Evolutionary conservation across 1,140 invertebrate genomes (phyloP).

Genomic region (Drosophila seguyi): DNA sequence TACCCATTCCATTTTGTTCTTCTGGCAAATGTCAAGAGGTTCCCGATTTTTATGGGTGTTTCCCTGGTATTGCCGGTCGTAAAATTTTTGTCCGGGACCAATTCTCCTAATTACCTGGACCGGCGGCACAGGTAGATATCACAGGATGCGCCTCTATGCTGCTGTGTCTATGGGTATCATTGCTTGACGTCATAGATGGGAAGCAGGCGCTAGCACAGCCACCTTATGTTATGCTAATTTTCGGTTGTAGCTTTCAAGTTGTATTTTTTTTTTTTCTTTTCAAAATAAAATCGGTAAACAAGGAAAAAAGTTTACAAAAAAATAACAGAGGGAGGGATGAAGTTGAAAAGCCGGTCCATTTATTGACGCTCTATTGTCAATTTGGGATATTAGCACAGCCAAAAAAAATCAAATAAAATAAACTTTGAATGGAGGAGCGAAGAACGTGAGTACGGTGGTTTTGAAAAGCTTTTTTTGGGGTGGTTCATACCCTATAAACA

Average conservation of each 20-base stretch:
- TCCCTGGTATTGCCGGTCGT: conserved; percentile 42
- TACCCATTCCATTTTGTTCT: conserved; percentile 23
- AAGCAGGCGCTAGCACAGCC: neutral
- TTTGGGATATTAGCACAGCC: conserved; percentile 65
- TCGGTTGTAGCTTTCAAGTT: conserved; percentile 38
- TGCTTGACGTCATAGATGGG: conserved; percentile 49
- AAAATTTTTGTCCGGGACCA: conserved; percentile 27
- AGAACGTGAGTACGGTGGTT: conserved; percentile 56
- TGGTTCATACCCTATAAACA: neutral
- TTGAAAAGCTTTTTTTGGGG: conserved; percentile 24
- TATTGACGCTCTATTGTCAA: conserved; percentile 70
- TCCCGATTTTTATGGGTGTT: conserved; percentile 27
- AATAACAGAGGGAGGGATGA: neutral
- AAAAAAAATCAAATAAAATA: conserved; percentile 4
- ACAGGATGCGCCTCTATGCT: conserved; percentile 27
- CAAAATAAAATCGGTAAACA: conserved; percentile 59
- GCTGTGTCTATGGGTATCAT: neutral
- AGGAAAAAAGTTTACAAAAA: conserved; percentile 26
- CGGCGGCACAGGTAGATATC: conserved; percentile 48
- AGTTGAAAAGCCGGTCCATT: conserved; percentile 56
- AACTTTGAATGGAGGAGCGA: conserved; percentile 35
- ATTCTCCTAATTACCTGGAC: conserved; percentile 59
- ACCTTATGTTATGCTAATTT: conserved; percentile 74
- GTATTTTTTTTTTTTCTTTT: conserved; percentile 45
- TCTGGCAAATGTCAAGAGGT: conserved; percentile 49